Conservation (phyloP, 2,113 vertebrate genomes). For the Ceuthmochares aereus region DNA sequence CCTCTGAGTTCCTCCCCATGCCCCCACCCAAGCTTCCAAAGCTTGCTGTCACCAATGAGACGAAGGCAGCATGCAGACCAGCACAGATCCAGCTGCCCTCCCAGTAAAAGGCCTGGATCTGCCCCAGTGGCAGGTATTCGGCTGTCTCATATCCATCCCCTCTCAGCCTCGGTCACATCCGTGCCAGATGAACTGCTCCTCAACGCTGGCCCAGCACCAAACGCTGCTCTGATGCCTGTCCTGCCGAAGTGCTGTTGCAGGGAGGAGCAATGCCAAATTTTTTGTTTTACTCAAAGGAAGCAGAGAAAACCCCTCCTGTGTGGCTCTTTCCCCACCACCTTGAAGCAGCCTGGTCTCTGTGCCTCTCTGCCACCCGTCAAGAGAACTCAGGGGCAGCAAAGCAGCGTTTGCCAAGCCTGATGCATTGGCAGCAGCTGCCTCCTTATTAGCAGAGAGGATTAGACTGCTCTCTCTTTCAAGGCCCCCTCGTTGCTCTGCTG, state of each 20-base stretch:
- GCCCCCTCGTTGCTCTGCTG: slow-evolving; percentile 5
- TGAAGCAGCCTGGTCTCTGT: not conserved
- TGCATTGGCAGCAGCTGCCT: not conserved
- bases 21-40: too few relatives aligned
- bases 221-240: not conserved
- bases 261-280: not conserved
- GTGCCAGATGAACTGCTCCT: not conserved
- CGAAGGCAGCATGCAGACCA: not conserved
- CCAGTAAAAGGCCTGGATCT: not conserved
- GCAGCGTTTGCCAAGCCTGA: not conserved
- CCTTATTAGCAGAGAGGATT: slow-evolving; percentile 7
- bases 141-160: too few relatives aligned
- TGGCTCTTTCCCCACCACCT: too few relatives aligned
- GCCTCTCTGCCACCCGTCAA: not conserved
- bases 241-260: not conserved
- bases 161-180: accelerated
- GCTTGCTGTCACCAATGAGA: not conserved
- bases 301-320: not conserved
- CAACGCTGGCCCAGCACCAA: not conserved
- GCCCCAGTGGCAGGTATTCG: accelerated
- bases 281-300: not conserved
- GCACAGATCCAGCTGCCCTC: not conserved
- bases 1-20: too few relatives aligned
- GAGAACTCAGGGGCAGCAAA: not conserved
- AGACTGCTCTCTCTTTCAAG: slow-evolving; percentile 47